Evolutionary conservation across 2,113 vertebrate genomes (phyloP).

Genomic region (Emydocephalus ijimae): DNA sequence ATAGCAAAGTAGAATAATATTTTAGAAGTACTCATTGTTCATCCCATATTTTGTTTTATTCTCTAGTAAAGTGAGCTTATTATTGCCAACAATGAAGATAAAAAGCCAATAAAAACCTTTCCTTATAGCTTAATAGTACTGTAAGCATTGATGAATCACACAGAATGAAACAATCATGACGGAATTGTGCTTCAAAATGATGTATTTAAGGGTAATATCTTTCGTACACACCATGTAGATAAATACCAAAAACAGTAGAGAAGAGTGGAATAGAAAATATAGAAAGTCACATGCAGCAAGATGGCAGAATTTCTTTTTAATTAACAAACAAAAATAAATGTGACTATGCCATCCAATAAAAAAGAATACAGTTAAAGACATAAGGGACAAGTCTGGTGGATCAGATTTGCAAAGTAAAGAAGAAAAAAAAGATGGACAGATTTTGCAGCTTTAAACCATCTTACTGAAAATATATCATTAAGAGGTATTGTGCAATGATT

Average conservation of each 20-base stretch:
- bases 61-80: constrained; percentile 29
- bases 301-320: background rate
- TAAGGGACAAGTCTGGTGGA: background rate
- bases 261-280: background rate
- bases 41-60: constrained; percentile 31
- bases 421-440: background rate
- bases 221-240: background rate
- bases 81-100: constrained; percentile 30
- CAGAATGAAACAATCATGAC: constrained; percentile 31
- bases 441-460: background rate
- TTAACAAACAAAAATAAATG: background rate
- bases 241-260: background rate
- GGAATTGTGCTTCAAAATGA: constrained; percentile 30
- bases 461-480: background rate
- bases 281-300: background rate
- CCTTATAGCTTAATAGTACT: constrained; percentile 28
- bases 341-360: background rate
- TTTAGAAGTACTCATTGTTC: constrained; percentile 21
- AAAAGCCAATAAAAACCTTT: constrained; percentile 27
- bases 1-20: constrained; percentile 30
- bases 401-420: background rate
- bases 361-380: background rate
- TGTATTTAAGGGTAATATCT: constrained; percentile 16
- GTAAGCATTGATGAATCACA: constrained; percentile 33
- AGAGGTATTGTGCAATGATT: background rate